Evolutionary conservation across 2,888 invertebrate species (phyloP), one percentile per base, ranked within the genome.

Genomic region (Omphaloscelis lunosa): DNA sequence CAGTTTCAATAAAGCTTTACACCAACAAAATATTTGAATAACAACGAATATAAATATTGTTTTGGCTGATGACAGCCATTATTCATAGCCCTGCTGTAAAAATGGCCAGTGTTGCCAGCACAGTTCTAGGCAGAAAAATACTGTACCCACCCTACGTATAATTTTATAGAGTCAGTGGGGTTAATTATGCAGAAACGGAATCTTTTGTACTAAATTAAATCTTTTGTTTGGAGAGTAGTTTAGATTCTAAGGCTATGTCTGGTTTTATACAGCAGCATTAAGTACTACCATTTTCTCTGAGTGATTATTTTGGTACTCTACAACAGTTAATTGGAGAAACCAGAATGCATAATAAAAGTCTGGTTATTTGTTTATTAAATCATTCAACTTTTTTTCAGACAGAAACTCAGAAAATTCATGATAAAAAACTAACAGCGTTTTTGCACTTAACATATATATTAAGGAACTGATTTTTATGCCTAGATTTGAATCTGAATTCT

Each of bases 131-230:
- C 53, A 48, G 29, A 62, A 74, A 79, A 53, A 72, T 72, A 66
- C 20, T 12, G 6, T 17, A 51, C 34, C 4, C 8, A 29, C 45
- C 17, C 58, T 69, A 69, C 17, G 27, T 73, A 75, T 59, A 73
- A 80, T 75, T 53, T 84, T 56, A 58, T 39, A 27, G 58, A 56
- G 12, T 4, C 45, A 29, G 68, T 15, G 39, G 45, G 41, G 51
- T 78, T 78, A 75, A 85, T 85, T 84, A 78, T 72, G 61, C 75
- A 67, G 71, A 75, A 78, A 59, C 29, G 45, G 39, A 72, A 59
- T 59, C 58, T 73, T 66, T 84, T 73, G 59, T 70, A 53, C 45
- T 48, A 29, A 74, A 83, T 84, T 72, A 69, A 79, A 80, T 75
- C 67, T 75, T 79, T 79, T 72, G 62, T 76, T 68, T 41, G 17